Base-by-base conservation (phyloP, 2,888 invertebrate genomes). In the Hirtodrosophila duncani region DNA sequence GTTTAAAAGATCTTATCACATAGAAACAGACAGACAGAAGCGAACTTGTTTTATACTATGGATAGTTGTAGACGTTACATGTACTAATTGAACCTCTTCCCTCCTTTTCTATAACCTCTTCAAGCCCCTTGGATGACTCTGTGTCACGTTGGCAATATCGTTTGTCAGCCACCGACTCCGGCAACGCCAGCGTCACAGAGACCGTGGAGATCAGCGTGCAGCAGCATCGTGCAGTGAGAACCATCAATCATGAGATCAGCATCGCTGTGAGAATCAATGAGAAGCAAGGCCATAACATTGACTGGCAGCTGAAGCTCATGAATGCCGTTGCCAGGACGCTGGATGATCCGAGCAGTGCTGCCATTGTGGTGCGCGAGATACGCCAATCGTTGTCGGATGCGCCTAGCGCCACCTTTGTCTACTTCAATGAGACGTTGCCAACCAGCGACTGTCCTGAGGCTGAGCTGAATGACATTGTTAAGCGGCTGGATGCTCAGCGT, bases 141-240 rank as follows among this genome's bases (percentile, higher is more conserved):
- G 92, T 94, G 44, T 95, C 94, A 38, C 91, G 91, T 72, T 95
- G 93, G 92, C 90, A 91, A 82, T 96, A 94, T 87, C 89, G 91
- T 43, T 88, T 98, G 8, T 91, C 92, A 79, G 97, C 96, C 11
- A 90, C 91, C 10, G 96, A 97, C 87, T 92, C 90, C 70, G 91
- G 92, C 70, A 94, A 94, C 27, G 89, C 90, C 16, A 89, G 89
- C 2, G 93, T 92, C 0, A 89, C 91, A 31, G 94, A 94, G 41
- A 90, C 89, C 0, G 88, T 97, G 3, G 92, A 94, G 80, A 90
- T 94, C 60, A 91, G 92, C 13, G 93, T 95, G 1, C 95, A 95
- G 67, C 94, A 96, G 70, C 93, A 94, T 86, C 93, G 92, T 83
- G 89, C 91, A 26, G 91, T 91, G 7, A 89, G 95, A 23, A 92